Conservation (phyloP, 2,113 vertebrate species). For the Paramisgurnus dabryanus region DNA sequence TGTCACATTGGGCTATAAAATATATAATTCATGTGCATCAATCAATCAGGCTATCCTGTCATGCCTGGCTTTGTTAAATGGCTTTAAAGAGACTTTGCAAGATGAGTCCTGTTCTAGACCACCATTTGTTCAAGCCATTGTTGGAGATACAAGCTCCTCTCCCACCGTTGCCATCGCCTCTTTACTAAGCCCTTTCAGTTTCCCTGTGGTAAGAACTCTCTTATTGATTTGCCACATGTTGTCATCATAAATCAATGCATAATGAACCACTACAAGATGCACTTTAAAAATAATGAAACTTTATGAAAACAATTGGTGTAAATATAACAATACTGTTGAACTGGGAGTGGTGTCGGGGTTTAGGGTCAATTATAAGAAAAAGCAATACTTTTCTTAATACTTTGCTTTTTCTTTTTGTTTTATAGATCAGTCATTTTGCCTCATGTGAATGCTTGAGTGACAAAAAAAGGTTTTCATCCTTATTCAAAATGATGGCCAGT, state of each 20-base stretch:
- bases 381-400: neutral
- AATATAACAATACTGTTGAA: no score
- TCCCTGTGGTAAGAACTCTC: slow-evolving; percentile 58
- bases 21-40: slow-evolving; percentile 74
- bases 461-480: slow-evolving; percentile 53
- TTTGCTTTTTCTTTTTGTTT: neutral
- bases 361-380: no score
- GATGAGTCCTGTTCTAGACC: slow-evolving; percentile 55
- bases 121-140: slow-evolving; percentile 58
- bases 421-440: slow-evolving; percentile 62
- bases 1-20: slow-evolving; percentile 71
- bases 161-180: slow-evolving; percentile 57
- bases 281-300: no score
- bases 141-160: slow-evolving; percentile 59
- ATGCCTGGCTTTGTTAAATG: slow-evolving; percentile 70
- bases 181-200: slow-evolving; percentile 56
- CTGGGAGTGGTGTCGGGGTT: no score
- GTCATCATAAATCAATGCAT: neutral
- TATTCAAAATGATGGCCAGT: slow-evolving; percentile 62
- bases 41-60: slow-evolving; percentile 58
- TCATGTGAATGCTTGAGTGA: slow-evolving; percentile 62
- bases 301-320: no score
- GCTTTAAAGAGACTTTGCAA: slow-evolving; percentile 47
- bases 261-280: no score
- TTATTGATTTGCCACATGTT: neutral